Evolutionary conservation across 2,888 invertebrate genomes (phyloP), one percentile per base, ranked within the genome.

Genomic region (Melieria picta): DNA sequence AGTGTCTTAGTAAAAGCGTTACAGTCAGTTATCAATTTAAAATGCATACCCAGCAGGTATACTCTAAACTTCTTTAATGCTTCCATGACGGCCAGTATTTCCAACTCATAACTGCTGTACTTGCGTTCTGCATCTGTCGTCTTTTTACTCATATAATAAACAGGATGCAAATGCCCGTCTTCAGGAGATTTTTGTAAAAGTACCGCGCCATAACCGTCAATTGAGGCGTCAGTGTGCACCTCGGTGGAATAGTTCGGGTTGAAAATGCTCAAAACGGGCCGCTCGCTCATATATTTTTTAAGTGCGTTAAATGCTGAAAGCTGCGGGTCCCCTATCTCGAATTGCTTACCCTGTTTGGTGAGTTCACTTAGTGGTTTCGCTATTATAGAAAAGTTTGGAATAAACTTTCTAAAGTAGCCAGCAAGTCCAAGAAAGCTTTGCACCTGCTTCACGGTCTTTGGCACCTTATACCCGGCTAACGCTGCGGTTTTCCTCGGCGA

Each of bases 51-150:
- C 5, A 80, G 55, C 1, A 78, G 74, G 75, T 80, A 81, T 9
- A 77, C 73, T 2, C 77, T 50, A 71, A 80, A 81, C 55, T 78
- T 80, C 42, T 77, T 75, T 6, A 79, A n/a, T 0, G 80, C 78
- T 48, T 65, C 68, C 2, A 76, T 72, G 0, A 73, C 58, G 1
- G 69, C 71, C 16, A 64, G 58, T 11, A 69, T 57, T 30, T 64
- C 69, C 7, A 69, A 30, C 47, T 69, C 55, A 30, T 68, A 67
- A 50, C 67, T 67, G 4, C 48, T 52, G 46, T 69, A 69, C 42
- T 69, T 56, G 1, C 63, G 10, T 63, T 63, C 69, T 7, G 47
- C 62, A 50, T 62, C 58, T 9, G 63, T 61, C 4, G 63, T 66
- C 61, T 57, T 72, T 30, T 65, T 69, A 7, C 72, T 58, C 63